These are phyloP conservation scores for Biston betularia DNA, from an alignment of 2,888 invertebrate species.

Conservation along the genomic window DNA sequence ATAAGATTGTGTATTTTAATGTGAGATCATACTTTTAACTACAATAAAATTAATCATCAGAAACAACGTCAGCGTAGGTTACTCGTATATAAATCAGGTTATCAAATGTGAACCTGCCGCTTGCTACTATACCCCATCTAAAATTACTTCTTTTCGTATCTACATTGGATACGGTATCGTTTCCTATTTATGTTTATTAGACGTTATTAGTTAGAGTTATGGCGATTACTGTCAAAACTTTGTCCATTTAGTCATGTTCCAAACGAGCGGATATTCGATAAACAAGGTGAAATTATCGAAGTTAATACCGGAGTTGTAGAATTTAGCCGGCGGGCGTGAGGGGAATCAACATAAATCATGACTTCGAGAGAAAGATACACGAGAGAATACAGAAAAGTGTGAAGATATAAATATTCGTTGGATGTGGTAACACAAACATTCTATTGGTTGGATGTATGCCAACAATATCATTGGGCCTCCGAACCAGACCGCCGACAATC, in stretches of 20 bases:
- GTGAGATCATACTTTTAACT: conserved; percentile 64
- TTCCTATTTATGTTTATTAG: conserved; percentile 33
- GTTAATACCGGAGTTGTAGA: conserved; percentile 50
- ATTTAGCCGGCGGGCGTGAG: conserved; percentile 39
- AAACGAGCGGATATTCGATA: conserved; percentile 56
- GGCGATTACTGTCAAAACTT: conserved; percentile 65
- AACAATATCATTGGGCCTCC: conserved; percentile 51
- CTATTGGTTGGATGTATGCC: conserved; percentile 61
- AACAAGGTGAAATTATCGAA: conserved; percentile 56
- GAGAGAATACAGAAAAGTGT: conserved; percentile 31
- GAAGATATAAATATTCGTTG: conserved; percentile 27
- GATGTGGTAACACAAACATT: conserved; percentile 24
- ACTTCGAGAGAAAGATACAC: conserved; percentile 34
- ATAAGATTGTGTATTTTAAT: conserved; percentile 62
- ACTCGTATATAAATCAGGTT: neutral
- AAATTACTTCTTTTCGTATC: conserved; percentile 16
- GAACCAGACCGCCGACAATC: conserved; percentile 8
- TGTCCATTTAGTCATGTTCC: conserved; percentile 55
- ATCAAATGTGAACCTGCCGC: conserved; percentile 7
- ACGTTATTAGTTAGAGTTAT: conserved; percentile 45
- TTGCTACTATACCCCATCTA: neutral
- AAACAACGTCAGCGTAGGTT: conserved; percentile 20
- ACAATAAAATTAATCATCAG: conserved; percentile 29
- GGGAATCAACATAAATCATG: conserved; percentile 42
- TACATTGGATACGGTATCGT: conserved; percentile 26